Evolutionary conservation across 2,888 invertebrate species (phyloP), one percentile per base, ranked within the genome.

Genomic region (Tetrapedia diversipes): DNA sequence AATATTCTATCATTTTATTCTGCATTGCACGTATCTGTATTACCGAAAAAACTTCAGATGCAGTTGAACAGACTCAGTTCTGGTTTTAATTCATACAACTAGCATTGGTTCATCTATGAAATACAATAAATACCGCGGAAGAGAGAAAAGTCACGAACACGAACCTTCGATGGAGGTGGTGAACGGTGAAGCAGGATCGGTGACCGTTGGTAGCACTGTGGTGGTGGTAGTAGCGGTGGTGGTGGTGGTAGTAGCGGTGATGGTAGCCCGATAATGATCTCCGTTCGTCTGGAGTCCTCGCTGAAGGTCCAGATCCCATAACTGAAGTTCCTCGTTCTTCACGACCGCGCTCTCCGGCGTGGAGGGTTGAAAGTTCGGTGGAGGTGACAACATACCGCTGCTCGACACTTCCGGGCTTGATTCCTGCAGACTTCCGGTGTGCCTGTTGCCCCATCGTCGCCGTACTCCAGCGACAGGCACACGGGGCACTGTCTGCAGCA

Each of bases 221-320:
- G 81, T 79, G 0, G 78, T 73, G 1, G 69, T 69, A 0, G 66
- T 70, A 19, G 68, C 71, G 27, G 64, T 78, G 4, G 59, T 60
- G 11, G 70, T 75, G 4, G 75, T 73, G 1, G 69, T 69, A 0
- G 66, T 70, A 19, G 68, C 71, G 27, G 64, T 78, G 4, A 61
- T 60, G 11, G 70, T 75, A 3, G 75, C 51, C 45, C 70, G 66
- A 14, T 60, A 75, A 32, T 73, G 74, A 61, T 73, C 78, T 6
- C 65, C 77, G 43, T 80, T 77, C 24, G 90, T 80, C 90, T 84
- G 88, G 4, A 88, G 72, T 19, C 89, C 88, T 1, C 88, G 82
- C 65, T 94, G 94, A 65, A 94, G 90, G 88, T 95, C 94, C 88
- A 95, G 90, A 87, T 96, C 96, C 97, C 97, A 97, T 84, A 97